Base-by-base conservation (phyloP, 2,888 invertebrate genomes). In the Aethes cnicana region DNA sequence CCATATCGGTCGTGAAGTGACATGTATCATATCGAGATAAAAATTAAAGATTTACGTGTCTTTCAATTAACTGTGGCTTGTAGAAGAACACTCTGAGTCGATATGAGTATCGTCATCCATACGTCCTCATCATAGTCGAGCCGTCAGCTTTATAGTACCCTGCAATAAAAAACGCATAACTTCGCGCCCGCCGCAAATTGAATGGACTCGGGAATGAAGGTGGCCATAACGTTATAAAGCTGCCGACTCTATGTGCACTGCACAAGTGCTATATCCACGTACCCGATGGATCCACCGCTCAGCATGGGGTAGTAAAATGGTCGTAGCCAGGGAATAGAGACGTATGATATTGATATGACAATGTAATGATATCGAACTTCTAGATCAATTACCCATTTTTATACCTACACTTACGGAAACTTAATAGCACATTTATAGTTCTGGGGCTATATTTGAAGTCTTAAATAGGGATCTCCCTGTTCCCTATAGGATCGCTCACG, bases 131-230 rank as follows among this genome's bases (percentile, higher is more conserved):
- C 77, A 74, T 73, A 72, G 83, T 75, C 68, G 70, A 74, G 72
- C 74, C 66, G 75, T 77, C 81, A 72, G 61, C 81, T 84, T 84
- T 82, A 83, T 86, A 74, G 83, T 72, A 59, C 68, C 63, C 54
- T 68, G 76, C 75, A 85, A 86, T 87, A 86, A 87, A 86, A 86
- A 85, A 84, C 76, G 71, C 78, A 83, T 86, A 84, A 86, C 80
- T 75, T 74, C 76, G 72, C 62, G 59, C 66, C 61, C 72, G 75
- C 67, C 74, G 71, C 74, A 84, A 85, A 86, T 86, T 86, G 84
- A 84, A 86, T 84, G 77, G 67, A 63, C 59, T 62, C 53, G 49
- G 62, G 17, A 26, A 69, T 69, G 72, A 73, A 72, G 71, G 67
- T 68, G 64, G 58, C 25, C 20, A 39, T 26, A 12, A 17, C 20